Evolutionary conservation across 64 coral and sea anemone species (phyloP).

Genomic region (Exaiptasia diaphana): DNA sequence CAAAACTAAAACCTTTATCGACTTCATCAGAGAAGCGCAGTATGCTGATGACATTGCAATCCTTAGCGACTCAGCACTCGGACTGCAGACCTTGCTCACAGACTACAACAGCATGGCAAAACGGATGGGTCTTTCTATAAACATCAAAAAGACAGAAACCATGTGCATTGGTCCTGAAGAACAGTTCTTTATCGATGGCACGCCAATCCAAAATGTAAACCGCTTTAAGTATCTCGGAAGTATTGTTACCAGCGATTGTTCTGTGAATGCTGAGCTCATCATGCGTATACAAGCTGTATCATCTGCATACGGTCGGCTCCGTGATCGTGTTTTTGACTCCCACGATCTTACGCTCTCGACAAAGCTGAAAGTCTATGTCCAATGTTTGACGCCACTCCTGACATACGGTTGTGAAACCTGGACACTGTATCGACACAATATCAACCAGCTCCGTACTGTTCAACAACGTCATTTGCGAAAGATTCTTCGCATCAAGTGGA

Average conservation of each 20-base stretch:
- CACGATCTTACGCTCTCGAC: constrained; percentile 2
- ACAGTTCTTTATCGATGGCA: constrained; percentile 34
- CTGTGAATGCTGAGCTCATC: constrained; percentile 26
- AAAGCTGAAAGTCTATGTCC: neutral
- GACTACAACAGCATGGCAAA: constrained; percentile 7
- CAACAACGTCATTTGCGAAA: constrained; percentile 31
- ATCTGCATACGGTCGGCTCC: constrained; percentile 22
- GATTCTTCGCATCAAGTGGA: constrained; percentile 26
- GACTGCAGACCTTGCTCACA: constrained; percentile 18
- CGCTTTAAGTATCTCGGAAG: neutral
- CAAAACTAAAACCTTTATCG: constrained; percentile 39
- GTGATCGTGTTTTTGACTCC: constrained; percentile 1
- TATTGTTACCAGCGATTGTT: constrained; percentile 1
- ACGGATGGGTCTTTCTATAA: constrained; percentile 8
- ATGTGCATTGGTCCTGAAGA: constrained; percentile 16
- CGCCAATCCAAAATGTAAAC: neutral
- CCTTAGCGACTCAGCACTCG: constrained; percentile 39
- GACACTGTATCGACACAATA: constrained; percentile 21
- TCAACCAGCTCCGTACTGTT: constrained; percentile 30
- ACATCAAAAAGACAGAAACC: constrained; percentile 39
- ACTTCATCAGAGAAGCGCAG: constrained; percentile 41
- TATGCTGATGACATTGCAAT: constrained; percentile 46
- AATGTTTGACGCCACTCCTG: constrained; percentile 24
- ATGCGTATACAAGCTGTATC: constrained; percentile 32
- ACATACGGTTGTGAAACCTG: constrained; percentile 26